Base-by-base conservation (phyloP, 2,888 invertebrate genomes). In the Augiades crinisus region DNA sequence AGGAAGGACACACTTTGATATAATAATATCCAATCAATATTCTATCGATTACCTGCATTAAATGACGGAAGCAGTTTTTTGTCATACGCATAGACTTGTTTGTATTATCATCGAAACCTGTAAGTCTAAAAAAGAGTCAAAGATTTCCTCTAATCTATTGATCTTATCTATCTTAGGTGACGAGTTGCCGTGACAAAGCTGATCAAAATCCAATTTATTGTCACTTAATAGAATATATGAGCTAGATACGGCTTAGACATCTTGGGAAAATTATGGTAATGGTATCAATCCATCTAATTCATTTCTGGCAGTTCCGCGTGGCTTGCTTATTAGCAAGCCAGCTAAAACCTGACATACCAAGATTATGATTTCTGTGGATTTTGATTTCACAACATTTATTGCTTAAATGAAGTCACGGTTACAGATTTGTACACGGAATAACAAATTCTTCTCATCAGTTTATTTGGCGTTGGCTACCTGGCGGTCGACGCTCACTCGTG, bases 401-500 rank as follows among this genome's bases (percentile, higher is more conserved):
- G 10, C 10, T 27, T 10, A 10, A n/a, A n/a, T 24, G 8, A 24
- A 24, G n/a, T 24, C 5, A 24, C n/a, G 24, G 24, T 24, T 24
- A 24, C 2, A 2, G 2, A 8, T 8, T 24, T 8, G n/a, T n/a
- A n/a, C n/a, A n/a, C n/a, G n/a, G n/a, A n/a, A n/a, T n/a, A n/a
- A n/a, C n/a, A n/a, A n/a, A n/a, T n/a, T n/a, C n/a, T n/a, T n/a
- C n/a, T n/a, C n/a, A n/a, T n/a, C n/a, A n/a, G n/a, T 27, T 27
- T 27, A 27, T 27, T 12, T 2, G 27, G 10, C 10, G 14, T 43
- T 31, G 12, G 17, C 30, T 19, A 19, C 41, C 31, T 19, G 43
- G 12, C 55, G 58, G 55, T 56, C 59, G 40, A 66, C 57, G 62
- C 51, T 62, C 67, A 68, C 64, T 73, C 74, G 75, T 75, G 76